Percentiles rank a stretch among this genome's conserved stretches.
phyloP scores from a whole-genome alignment of 2,113 vertebrate genomes.

The Percina caprodes region DNA sequence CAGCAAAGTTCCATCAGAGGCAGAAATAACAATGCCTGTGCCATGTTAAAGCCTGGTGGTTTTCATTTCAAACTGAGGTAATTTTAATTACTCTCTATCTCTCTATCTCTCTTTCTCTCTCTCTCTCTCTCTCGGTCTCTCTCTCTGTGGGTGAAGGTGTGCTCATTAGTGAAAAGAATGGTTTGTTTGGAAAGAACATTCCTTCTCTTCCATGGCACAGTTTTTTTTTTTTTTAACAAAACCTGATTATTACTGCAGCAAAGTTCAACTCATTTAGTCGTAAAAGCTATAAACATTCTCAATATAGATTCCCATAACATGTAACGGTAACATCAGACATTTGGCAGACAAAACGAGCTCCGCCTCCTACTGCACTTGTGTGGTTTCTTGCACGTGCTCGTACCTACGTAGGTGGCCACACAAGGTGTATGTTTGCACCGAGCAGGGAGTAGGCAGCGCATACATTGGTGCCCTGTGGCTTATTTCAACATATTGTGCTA shows the following conservation, averaged over 20 bases:
- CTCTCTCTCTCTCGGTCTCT: neutral
- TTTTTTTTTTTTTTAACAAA: neutral
- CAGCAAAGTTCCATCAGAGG: neutral
- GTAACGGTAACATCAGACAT: slow-evolving; percentile 39
- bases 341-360: slow-evolving; percentile 18
- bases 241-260: slow-evolving; percentile 12
- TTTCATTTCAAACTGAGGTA: slow-evolving; percentile 32
- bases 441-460: slow-evolving; percentile 3
- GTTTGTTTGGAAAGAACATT: slow-evolving; percentile 19
- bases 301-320: slow-evolving; percentile 28
- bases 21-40: slow-evolving; percentile 12
- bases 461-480: slow-evolving; percentile 29
- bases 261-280: neutral
- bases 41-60: slow-evolving; percentile 10
- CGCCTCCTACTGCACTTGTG: slow-evolving; percentile 2
- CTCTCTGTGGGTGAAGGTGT: slow-evolving; percentile 15
- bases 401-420: slow-evolving; percentile 21
- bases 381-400: slow-evolving; percentile 25
- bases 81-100: slow-evolving; percentile 22
- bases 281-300: slow-evolving; percentile 18
- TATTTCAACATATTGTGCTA: slow-evolving; percentile 30
- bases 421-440: slow-evolving; percentile 12
- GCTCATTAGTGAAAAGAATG: slow-evolving; percentile 47
- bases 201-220: neutral
- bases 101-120: slow-evolving; percentile 3